A percentile compares a stretch with the other conserved stretches of the same genome.
Evolutionary conservation across 1,140 invertebrate species (phyloP).

Genomic region (Oryctes rhinoceros): DNA sequence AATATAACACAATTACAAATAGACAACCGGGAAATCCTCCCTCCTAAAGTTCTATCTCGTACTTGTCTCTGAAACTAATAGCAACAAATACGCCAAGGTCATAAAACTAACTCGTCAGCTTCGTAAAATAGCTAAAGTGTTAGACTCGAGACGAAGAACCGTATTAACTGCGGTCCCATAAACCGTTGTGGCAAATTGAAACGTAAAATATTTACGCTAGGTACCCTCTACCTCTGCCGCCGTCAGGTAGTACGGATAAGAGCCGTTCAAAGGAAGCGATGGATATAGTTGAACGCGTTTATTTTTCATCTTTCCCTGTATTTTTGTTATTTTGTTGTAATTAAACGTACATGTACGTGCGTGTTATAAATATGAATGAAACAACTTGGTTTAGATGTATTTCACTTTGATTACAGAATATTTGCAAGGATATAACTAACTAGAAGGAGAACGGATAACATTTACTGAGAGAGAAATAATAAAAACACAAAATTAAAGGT

Average conservation of each 20-base stretch:
- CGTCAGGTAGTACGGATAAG: not conserved
- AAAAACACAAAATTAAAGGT: too few species aligned
- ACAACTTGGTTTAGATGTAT: too few species aligned
- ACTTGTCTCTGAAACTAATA: not conserved
- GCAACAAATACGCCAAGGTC: not conserved
- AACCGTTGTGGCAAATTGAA: conserved; percentile 18
- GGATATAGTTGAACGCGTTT: not conserved
- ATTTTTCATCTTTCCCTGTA: not conserved
- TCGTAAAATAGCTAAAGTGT: conserved; percentile 1
- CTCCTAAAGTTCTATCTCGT: not conserved
- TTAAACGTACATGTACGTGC: too few species aligned
- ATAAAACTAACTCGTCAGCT: conserved; percentile 14
- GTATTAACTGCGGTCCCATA: conserved; percentile 14
- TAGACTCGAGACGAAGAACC: not conserved
- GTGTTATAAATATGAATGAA: too few species aligned
- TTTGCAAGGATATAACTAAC: too few species aligned
- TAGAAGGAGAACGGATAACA: too few species aligned
- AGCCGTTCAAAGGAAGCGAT: not conserved
- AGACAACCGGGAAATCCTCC: not conserved
- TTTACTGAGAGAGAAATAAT: too few species aligned
- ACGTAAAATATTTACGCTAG: conserved; percentile 11
- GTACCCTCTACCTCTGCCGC: not conserved
- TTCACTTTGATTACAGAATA: too few species aligned
- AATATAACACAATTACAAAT: not conserved
- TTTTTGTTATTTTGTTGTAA: too few species aligned